Percentiles rank a stretch among this genome's conserved stretches.
These are phyloP conservation scores for Bellardia pandia DNA, from an alignment of 2,888 invertebrate species.

Conservation along the genomic window DNA sequence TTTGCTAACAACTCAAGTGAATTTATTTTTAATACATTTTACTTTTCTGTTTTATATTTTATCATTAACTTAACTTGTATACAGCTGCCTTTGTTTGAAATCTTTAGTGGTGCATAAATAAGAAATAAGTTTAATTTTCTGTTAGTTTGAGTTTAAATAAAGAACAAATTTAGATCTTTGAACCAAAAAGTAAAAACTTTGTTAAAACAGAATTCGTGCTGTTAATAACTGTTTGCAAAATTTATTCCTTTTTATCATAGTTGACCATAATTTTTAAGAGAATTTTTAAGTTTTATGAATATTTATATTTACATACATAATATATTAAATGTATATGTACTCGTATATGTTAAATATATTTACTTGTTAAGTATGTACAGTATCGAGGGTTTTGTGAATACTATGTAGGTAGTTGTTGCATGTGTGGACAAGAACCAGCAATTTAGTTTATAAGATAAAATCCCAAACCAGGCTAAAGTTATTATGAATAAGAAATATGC, in stretches of 20 bases:
- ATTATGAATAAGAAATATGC: conserved; percentile 59
- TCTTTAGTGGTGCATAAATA: conserved; percentile 35
- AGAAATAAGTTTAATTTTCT: conserved; percentile 24
- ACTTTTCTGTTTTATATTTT: not conserved
- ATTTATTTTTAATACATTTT: not conserved
- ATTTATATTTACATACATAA: not conserved
- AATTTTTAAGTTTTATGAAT: conserved; percentile 55
- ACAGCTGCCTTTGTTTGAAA: conserved; percentile 26
- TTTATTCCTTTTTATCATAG: conserved; percentile 51
- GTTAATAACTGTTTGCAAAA: conserved; percentile 27
- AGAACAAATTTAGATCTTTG: conserved; percentile 10
- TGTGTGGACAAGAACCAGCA: not conserved
- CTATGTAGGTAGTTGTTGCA: not conserved
- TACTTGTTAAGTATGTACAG: too few relatives aligned
- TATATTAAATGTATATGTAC: not conserved
- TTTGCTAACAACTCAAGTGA: not conserved
- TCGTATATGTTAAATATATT: too few relatives aligned
- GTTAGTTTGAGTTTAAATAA: not conserved
- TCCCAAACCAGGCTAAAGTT: conserved; percentile 33
- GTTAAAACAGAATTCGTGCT: conserved; percentile 14
- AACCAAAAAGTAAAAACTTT: not conserved
- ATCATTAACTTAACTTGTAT: not conserved
- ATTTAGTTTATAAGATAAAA: conserved; percentile 13
- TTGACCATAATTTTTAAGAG: conserved; percentile 51
- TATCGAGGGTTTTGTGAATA: not conserved